Base-by-base conservation (phyloP, 2,888 invertebrate genomes). In the Thera obeliscata region DNA sequence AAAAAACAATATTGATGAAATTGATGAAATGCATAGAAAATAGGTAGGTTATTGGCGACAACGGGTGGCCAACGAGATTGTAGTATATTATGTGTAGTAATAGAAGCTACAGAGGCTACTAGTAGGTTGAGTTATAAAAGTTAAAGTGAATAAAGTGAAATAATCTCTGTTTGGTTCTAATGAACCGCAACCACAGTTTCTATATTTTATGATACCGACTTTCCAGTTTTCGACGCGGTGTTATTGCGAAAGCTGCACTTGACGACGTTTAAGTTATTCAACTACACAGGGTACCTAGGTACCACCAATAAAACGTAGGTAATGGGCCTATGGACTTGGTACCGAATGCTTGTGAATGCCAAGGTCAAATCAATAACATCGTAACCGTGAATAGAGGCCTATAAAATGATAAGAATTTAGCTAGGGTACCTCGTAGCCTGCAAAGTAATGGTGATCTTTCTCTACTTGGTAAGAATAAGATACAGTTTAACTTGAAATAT, bases 121-220 rank as follows among this genome's bases (percentile, higher is more conserved):
- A 22, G n/a, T 54, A 43, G 7, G 22, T 9, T 7, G 56, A 56
- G 70, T 66, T 56, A 70, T 72, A 64, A 70, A 68, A 61, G 46
- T 60, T 43, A 7, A 48, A 61, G 65, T 63, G 50, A 56, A 59
- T 56, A 22, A 43, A 7, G 9, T 46, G n/a, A 46, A 56, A 66
- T 66, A 69, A 66, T 64, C 11, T 63, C 59, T 56, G 65, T 70
- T 67, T 68, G 61, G 52, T 58, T 62, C 36, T 60, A 64, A 71
- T 69, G 62, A 69, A 73, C 67, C 62, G 56, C 65, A 67, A 70
- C 55, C 57, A 57, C 35, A 58, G 57, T 73, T 73, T 74, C 74
- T 74, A 70, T 52, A 64, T 68, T 69, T 65, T 73, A 60, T 67
- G 38, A 66, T 56, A 69, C 22, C 22, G 22, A 22, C 73, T 74